phyloP scores from a whole-genome alignment of 1,140 invertebrate species.

The Neomicropteryx cornuta region DNA sequence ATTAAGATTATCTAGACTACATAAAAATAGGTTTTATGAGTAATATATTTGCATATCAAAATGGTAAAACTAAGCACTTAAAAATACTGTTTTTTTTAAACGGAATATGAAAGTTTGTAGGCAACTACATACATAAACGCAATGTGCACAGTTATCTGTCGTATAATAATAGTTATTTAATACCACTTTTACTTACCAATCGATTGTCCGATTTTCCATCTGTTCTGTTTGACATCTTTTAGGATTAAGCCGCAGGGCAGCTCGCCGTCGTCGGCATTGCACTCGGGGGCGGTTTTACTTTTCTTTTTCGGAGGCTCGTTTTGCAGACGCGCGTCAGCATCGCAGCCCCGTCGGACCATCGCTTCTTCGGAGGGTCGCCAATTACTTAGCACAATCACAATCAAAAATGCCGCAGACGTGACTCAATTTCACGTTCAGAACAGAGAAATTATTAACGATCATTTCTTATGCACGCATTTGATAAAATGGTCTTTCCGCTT shows the following conservation, averaged over 20 bases:
- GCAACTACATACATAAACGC: not conserved
- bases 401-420: no score
- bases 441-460: no score
- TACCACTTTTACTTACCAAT: slow-evolving; percentile 47
- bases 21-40: no score
- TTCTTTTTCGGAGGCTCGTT: slow-evolving; percentile 25
- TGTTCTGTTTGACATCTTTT: slow-evolving; percentile 65
- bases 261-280: slow-evolving; percentile 29
- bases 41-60: no score
- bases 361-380: not conserved
- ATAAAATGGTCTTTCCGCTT: no score
- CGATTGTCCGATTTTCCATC: slow-evolving; percentile 79
- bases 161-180: not conserved
- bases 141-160: not conserved
- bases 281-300: slow-evolving; percentile 21
- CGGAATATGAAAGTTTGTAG: no score
- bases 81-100: no score
- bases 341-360: slow-evolving; percentile 26
- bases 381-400: not conserved
- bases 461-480: no score
- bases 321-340: slow-evolving; percentile 21
- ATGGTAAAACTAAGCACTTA: no score
- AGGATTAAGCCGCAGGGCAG: slow-evolving; percentile 58
- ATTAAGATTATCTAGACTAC: no score
- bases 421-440: no score